Evolutionary conservation across 2,797 vertebrate species (phyloP), one percentile per base, ranked within the genome.

Genomic region (Paguma larvata): DNA sequence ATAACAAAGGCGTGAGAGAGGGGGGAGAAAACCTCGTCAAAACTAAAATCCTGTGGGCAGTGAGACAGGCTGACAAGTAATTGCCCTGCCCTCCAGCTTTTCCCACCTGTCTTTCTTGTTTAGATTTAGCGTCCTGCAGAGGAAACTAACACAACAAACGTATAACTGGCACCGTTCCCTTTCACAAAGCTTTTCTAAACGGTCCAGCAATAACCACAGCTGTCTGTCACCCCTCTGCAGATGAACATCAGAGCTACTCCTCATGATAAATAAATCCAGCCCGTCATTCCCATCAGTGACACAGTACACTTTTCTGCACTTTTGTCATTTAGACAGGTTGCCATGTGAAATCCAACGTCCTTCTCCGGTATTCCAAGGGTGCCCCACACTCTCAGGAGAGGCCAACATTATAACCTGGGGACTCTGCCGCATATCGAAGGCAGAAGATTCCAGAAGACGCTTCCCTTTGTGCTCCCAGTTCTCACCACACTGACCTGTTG

Each of bases 21-120:
- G 5, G 12, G 23, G 18, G 77, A 34, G 9, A 18, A 23, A 0
- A 2, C 25, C 25, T 34, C 23, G 32, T 11, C 1, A 13, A 51
- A 84, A 77, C 30, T n/a, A 86, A 72, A 93, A 72, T 23, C 84
- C 72, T 18, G 67, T 0, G 6, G 73, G 5, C 53, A 46, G 9
- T 10, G 38, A 6, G 23, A 34, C 85, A 23, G 56, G 19, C 10
- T 46, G n/a, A 65, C 5, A 51, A 67, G 5, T 3, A n/a, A 34
- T 25, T 56, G 12, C n/a, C 77, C 48, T 27, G 14, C 4, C 30
- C 67, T 23, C 18, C 65, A 51, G 25, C n/a, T 53, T 14, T 18
- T 13, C n/a, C 75, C 67, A 32, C 15, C 38, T 63, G 67, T 56
- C 68, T 41, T 13, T 18, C 21, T 30, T 38, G 82, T 75, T 75